Base-by-base conservation (phyloP, 2,888 invertebrate species). In the Bugulina stolonifera region DNA sequence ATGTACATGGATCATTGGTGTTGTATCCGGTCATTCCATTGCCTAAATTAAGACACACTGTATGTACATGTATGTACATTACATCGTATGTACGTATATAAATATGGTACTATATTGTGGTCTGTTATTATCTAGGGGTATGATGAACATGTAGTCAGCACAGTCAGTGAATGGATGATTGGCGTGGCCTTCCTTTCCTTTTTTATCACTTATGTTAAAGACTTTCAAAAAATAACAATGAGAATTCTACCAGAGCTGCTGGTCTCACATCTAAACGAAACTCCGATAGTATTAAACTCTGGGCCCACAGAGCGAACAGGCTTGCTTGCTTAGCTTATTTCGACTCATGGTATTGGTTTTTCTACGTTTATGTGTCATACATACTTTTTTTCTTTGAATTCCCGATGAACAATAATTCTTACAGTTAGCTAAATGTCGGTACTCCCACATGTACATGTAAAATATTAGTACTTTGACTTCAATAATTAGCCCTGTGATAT, bases 231-330 rank as follows among this genome's bases (percentile, higher is more conserved):
- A 73, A 74, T 80, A 22, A 58, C 27, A 25, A 27, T 58, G n/a
- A 25, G n/a, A 14, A 58, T 58, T 25, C 10, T 69, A 22, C 22
- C 77, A 1, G 72, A 73, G 3, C 75, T 80, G 18, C 73, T 76
- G 14, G 80, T 81, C 0, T 72, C 76, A 34, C 80, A 81, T 71
- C 74, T 81, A 35, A 80, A 80, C 35, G 78, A 80, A 32, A 73
- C 74, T 1, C 78, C 77, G 3, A 35, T 73, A 25, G 58, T 58
- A 75, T 78, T 73, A 69, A 43, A 81, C 70, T 88, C 89, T 10
- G 91, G 90, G 0, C 88, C 90, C 0, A 87, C 88, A 77, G 87
- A 89, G 0, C 43, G 43, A 10, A 43, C 43, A 10, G 43, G 43
- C 43, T 18, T 43, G 18, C 43, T 43, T 5, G 43, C 43, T 18